Evolutionary conservation across 2,888 invertebrate genomes (phyloP).

Genomic region (Clunio marinus): DNA sequence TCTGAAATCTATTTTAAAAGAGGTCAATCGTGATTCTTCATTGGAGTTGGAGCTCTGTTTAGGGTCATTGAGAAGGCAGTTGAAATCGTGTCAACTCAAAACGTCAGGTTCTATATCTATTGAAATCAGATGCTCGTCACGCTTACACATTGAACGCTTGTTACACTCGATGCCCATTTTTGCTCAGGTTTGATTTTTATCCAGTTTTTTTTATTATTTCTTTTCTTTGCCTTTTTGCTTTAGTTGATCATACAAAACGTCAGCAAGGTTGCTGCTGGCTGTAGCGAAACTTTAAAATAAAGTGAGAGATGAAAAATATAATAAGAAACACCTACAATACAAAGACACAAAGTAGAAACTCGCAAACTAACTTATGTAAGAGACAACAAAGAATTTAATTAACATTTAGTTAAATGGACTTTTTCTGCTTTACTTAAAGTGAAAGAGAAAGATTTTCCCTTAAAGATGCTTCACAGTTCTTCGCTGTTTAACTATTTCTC

Average conservation of each 20-base stretch:
- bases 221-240: background rate
- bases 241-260: constrained; percentile 14
- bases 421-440: background rate
- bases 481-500: background rate
- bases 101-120: constrained; percentile 19
- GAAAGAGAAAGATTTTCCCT: background rate
- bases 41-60: background rate
- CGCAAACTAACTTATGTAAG: constrained; percentile 14
- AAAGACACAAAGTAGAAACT: constrained; percentile 8
- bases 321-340: constrained; percentile 8
- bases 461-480: background rate
- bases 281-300: background rate
- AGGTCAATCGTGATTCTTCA: constrained; percentile 6
- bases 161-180: constrained; percentile 35
- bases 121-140: constrained; percentile 37
- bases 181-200: constrained; percentile 16
- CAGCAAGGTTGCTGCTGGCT: constrained; percentile 24
- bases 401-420: background rate
- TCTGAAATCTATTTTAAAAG: constrained; percentile 15
- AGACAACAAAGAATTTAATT: constrained; percentile 16
- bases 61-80: constrained; percentile 12
- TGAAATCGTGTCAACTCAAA: constrained; percentile 21
- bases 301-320: constrained; percentile 9
- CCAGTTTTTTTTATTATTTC: no score
- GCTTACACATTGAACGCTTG: constrained; percentile 34